Evolutionary conservation across 2,113 vertebrate genomes (phyloP).

Genomic region (Tringa solitaria): DNA sequence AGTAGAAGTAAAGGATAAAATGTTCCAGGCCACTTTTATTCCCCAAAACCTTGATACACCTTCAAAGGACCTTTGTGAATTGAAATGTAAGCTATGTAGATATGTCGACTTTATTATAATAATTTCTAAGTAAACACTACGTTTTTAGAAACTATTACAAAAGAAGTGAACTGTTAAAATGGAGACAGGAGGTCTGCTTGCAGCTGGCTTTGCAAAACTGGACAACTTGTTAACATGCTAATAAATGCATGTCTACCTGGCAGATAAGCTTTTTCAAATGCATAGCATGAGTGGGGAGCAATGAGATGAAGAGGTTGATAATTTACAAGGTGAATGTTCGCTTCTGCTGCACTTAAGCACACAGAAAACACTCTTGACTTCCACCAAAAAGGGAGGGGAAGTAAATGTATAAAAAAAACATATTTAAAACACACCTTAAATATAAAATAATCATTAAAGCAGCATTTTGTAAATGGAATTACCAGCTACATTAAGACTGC

Average conservation of each 20-base stretch:
- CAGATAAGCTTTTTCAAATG: conserved; percentile 22
- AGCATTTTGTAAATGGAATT: not conserved
- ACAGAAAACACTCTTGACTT: not conserved
- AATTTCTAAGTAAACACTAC: not conserved
- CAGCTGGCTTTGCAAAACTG: not conserved
- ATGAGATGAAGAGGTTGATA: not conserved
- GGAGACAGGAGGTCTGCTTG: not conserved
- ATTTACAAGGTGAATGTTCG: not conserved
- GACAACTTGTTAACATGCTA: conserved; percentile 30
- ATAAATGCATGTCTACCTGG: not conserved
- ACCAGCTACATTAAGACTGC: not conserved
- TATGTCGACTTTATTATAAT: not conserved
- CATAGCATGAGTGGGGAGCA: not conserved
- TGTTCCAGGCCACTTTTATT: not conserved
- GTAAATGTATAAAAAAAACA: not conserved
- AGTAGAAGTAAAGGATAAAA: not conserved
- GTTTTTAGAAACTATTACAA: not conserved
- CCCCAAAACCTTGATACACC: not conserved
- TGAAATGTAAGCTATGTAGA: not conserved
- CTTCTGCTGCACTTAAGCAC: not conserved
- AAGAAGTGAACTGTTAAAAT: not conserved
- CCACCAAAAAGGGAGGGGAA: not conserved
- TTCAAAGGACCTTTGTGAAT: not conserved
- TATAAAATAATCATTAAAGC: not conserved
- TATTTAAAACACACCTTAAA: not conserved